phyloP scores from a whole-genome alignment of 1,140 invertebrate genomes.

The Drosophila subobscura region DNA sequence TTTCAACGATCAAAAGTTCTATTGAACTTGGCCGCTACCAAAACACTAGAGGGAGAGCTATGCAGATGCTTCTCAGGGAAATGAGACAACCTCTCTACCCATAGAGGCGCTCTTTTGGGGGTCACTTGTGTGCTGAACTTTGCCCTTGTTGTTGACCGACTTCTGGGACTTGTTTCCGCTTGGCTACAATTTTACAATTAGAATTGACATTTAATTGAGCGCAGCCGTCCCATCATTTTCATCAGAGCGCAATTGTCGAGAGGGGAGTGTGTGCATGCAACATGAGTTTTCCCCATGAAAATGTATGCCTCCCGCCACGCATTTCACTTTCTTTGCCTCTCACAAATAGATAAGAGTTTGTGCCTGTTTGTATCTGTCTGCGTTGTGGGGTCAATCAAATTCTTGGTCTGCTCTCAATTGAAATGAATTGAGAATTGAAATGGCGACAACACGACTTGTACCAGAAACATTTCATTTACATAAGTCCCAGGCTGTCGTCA shows the following conservation, averaged over 20 bases:
- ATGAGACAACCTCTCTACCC: neutral
- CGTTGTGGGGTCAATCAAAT: constrained; percentile 39
- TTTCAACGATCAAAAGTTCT: constrained; percentile 19
- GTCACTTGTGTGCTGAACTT: constrained; percentile 10
- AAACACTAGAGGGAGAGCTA: neutral
- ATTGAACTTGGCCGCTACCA: constrained; percentile 46
- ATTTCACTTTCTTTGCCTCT: constrained; percentile 47
- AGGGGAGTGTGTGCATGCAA: neutral
- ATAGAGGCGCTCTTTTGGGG: constrained; percentile 1
- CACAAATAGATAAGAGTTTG: constrained; percentile 27
- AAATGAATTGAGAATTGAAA: constrained; percentile 55
- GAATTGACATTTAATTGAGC: constrained; percentile 60
- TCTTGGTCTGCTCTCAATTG: constrained; percentile 42
- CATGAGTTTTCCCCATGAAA: constrained; percentile 51
- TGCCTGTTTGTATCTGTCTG: neutral
- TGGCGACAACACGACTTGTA: constrained; percentile 34
- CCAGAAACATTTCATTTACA: constrained; percentile 34
- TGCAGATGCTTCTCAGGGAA: neutral
- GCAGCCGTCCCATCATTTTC: neutral
- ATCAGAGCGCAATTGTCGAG: constrained; percentile 33
- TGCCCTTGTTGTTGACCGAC: constrained; percentile 43
- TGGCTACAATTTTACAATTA: constrained; percentile 49
- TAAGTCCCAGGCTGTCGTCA: constrained; percentile 12
- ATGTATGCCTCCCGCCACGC: constrained; percentile 11
- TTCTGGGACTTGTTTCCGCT: constrained; percentile 25